Conservation (phyloP, 1,140 invertebrate genomes). For the Diabrotica undecimpunctata region DNA sequence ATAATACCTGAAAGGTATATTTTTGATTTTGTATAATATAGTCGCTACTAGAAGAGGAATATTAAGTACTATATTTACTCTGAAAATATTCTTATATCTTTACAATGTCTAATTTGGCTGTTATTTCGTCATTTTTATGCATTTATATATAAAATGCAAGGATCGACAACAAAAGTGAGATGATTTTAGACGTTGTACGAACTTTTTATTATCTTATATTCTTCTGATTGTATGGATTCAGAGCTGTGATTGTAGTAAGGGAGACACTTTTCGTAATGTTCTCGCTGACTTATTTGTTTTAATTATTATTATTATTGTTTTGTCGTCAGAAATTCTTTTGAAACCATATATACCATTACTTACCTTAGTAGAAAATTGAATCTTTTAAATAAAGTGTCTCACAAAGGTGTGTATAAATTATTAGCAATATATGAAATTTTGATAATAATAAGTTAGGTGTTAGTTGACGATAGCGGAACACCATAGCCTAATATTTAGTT, state of each 20-base stretch:
- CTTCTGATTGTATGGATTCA: slow-evolving; percentile 34
- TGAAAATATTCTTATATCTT: slow-evolving; percentile 29
- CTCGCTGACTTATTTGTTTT: too few relatives aligned
- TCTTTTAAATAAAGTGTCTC: too few relatives aligned
- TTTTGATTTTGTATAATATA: slow-evolving; percentile 22
- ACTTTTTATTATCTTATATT: slow-evolving; percentile 31
- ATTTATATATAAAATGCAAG: slow-evolving; percentile 42
- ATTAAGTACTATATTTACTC: slow-evolving; percentile 24
- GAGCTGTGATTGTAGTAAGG: slow-evolving; percentile 44
- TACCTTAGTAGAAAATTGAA: too few relatives aligned
- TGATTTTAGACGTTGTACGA: slow-evolving; percentile 46
- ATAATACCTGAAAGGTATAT: slow-evolving; percentile 16
- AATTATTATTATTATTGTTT: too few relatives aligned
- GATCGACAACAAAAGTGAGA: slow-evolving; percentile 50
- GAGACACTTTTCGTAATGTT: slow-evolving; percentile 30
- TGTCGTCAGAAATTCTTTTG: too few relatives aligned
- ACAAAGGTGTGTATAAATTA: too few relatives aligned
- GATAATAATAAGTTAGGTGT: too few relatives aligned
- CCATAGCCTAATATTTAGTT: too few relatives aligned
- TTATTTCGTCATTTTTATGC: slow-evolving; percentile 42
- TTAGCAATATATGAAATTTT: too few relatives aligned
- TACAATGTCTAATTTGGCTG: slow-evolving; percentile 42
- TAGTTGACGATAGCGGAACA: too few relatives aligned
- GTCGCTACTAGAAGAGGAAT: slow-evolving; percentile 15
- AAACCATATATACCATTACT: too few relatives aligned